Evolutionary conservation across 2,888 invertebrate species (phyloP), one percentile per base, ranked within the genome.

Genomic region (Chirona hameri): DNA sequence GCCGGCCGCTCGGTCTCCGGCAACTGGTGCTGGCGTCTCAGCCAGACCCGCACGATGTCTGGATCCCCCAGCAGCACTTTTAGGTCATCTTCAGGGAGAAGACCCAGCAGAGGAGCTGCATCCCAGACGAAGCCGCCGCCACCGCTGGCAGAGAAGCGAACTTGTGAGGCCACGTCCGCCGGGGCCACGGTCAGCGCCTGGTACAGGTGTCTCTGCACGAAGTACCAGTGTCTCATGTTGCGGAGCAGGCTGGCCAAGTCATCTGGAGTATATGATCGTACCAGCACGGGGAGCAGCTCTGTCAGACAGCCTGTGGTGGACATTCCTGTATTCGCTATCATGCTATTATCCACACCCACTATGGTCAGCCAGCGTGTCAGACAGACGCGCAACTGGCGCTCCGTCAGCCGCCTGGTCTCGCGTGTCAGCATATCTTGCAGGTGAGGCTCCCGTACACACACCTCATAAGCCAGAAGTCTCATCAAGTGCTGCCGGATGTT

Each of bases 151-250:
- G 39, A 39, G 39, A 39, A 39, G 39, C 39, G 7, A 39, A 39
- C 39, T 2, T 39, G 39, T 39, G 39, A 39, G 39, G 39, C 39
- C 39, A 39, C 39, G 39, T 39, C 39, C 39, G 39, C 39, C 39
- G 39, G 39, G 39, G 39, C 39, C 65, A 83, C 81, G 18, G 83
- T 46, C 79, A 83, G 82, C 29, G 83, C 82, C 39, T n/a, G 24
- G n/a, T 21, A 60, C 60, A 60, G 60, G 4, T 5, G n/a, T 4
- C 10, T 0, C 60, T 60, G 60, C 24, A n/a, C 18, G 18, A 1
- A 18, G n/a, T 10, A 21, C 60, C 24, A 24, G n/a, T n/a, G n/a
- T 3, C 21, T n/a, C n/a, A 4, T 4, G 24, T 10, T 60, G 4
- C 60, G 24, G n/a, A n/a, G 7, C 24, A 60, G 60, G 60, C 4